A percentile compares a stretch with the other conserved stretches of the same genome.
These are phyloP conservation scores for Sceliomorpha sp. DNA, from an alignment of 2,888 invertebrate species.

Conservation along the genomic window DNA sequence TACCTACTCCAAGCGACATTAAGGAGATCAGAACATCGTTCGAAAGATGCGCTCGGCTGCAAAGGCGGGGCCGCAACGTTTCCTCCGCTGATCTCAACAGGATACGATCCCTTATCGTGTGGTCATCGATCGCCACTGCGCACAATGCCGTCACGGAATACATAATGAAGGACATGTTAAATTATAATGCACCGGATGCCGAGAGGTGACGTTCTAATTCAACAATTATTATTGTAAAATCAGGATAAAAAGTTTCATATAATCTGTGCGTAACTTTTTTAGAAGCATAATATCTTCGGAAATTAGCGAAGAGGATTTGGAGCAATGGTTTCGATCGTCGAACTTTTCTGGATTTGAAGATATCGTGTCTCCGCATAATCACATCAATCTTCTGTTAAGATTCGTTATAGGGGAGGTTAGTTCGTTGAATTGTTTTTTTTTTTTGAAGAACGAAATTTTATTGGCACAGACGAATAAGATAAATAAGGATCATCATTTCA, in stretches of 20 bases:
- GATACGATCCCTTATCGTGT: conserved; percentile 62
- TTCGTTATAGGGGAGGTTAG: conserved; percentile 86
- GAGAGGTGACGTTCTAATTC: no score
- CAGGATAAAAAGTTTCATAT: not conserved
- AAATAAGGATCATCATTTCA: conserved; percentile 39
- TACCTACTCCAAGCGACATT: conserved; percentile 72
- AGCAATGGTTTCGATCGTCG: conserved; percentile 87
- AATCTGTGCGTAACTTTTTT: conserved; percentile 26
- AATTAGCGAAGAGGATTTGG: conserved; percentile 87
- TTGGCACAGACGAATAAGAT: no score
- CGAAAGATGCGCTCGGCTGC: conserved; percentile 25
- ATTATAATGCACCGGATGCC: conserved; percentile 63
- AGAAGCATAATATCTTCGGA: conserved; percentile 84
- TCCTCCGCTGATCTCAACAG: conserved; percentile 24
- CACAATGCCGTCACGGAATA: conserved; percentile 58
- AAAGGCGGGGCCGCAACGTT: conserved; percentile 29
- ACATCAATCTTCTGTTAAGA: conserved; percentile 86
- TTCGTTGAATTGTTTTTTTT: no score
- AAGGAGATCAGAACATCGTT: conserved; percentile 58
- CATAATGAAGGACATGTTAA: conserved; percentile 60
- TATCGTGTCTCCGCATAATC: conserved; percentile 89
- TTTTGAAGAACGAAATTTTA: no score
- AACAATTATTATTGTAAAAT: conserved; percentile 9
- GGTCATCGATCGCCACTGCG: conserved; percentile 64
- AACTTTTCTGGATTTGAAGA: conserved; percentile 92